Percentiles rank a stretch among this genome's conserved stretches.
phyloP scores from a whole-genome alignment of 53 echinoderm and acorn worm genomes.

The Apostichopus leukothele region DNA sequence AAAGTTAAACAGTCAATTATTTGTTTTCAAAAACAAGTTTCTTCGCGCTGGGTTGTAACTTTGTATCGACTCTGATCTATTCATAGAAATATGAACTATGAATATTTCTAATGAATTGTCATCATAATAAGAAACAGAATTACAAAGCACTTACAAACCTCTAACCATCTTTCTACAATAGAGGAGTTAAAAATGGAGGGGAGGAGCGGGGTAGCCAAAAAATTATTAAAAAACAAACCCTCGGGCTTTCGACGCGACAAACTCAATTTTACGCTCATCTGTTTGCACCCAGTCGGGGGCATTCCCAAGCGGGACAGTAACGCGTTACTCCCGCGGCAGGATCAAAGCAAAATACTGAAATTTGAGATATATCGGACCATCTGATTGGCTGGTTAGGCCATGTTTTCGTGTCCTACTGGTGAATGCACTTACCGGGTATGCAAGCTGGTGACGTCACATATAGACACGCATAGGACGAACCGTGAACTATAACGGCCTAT shows the following conservation, averaged over 20 bases:
- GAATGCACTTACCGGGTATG: constrained; percentile 37
- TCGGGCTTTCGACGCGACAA: constrained; percentile 32
- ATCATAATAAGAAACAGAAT: no score
- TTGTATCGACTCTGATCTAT: no score
- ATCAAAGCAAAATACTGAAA: constrained; percentile 31
- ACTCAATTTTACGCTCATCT: constrained; percentile 46
- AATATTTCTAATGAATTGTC: no score
- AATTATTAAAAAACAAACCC: constrained; percentile 29
- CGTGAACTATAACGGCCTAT: no score
- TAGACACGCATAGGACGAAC: not conserved
- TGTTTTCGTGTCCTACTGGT: constrained; percentile 40
- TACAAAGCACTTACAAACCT: no score
- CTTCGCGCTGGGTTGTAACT: no score
- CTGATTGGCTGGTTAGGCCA: constrained; percentile 25
- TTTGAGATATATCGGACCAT: constrained; percentile 5
- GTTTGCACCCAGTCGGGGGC: constrained; percentile 40
- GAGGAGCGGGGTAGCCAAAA: no score
- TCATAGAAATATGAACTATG: no score
- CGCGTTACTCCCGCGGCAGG: constrained; percentile 25
- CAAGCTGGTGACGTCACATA: constrained; percentile 4
- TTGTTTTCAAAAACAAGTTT: no score
- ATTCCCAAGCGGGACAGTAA: constrained; percentile 19
- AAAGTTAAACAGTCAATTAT: no score
- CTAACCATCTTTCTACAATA: no score
- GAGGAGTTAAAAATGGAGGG: no score